Conservation (phyloP, 1,140 invertebrate genomes). For the Euura lappo region DNA sequence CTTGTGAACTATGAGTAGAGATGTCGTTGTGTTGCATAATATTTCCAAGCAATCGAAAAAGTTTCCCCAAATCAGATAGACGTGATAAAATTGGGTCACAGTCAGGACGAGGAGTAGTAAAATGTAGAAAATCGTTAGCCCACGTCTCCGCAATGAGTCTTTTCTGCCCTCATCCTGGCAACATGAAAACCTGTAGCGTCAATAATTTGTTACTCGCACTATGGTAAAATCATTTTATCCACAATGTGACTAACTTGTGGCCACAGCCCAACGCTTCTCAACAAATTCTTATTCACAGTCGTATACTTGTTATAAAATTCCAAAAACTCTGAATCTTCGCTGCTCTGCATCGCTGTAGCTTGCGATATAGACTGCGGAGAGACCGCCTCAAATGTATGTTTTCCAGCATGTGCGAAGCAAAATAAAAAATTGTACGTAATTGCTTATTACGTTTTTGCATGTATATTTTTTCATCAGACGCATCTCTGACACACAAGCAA, state of each 20-base stretch:
- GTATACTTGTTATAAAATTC: slow-evolving; percentile 5
- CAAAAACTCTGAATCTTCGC: background rate
- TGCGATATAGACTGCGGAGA: too few species aligned
- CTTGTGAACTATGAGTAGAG: background rate
- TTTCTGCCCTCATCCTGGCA: background rate
- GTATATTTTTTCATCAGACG: background rate
- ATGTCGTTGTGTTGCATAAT: background rate
- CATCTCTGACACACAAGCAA: background rate
- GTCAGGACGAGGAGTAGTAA: background rate
- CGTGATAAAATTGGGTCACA: background rate
- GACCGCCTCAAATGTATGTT: too few species aligned
- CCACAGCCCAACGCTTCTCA: background rate
- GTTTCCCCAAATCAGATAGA: slow-evolving; percentile 1
- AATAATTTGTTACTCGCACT: background rate
- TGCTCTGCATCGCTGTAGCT: background rate
- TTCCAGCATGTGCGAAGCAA: too few species aligned
- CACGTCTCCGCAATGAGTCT: background rate
- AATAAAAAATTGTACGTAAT: background rate
- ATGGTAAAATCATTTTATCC: background rate
- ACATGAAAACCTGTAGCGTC: background rate
- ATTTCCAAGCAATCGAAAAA: background rate
- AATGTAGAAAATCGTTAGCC: background rate
- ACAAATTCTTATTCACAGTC: background rate
- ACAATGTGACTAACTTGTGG: background rate
- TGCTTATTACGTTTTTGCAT: background rate